phyloP scores from a whole-genome alignment of 2,888 invertebrate species.

The Magallana nippona region DNA sequence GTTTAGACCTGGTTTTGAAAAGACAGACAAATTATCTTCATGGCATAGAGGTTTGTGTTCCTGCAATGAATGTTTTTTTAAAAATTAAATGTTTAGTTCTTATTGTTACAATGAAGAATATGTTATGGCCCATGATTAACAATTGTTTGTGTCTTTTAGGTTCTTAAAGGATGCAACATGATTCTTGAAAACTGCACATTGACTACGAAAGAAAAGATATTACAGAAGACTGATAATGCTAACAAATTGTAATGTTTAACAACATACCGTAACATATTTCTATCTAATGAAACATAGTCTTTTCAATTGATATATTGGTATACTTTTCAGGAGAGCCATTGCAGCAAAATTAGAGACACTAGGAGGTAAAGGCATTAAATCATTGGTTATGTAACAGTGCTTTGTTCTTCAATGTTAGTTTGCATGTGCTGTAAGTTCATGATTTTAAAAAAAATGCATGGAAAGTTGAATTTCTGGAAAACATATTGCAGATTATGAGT shows the following conservation, averaged over 20 bases:
- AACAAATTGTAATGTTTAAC: slow-evolving; percentile 9
- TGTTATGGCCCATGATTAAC: neutral
- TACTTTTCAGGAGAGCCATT: neutral
- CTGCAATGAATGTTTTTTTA: too few relatives aligned
- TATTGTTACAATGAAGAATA: too few relatives aligned
- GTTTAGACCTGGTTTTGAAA: slow-evolving; percentile 9
- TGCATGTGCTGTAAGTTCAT: neutral
- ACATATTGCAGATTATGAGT: slow-evolving; percentile 72
- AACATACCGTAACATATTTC: too few relatives aligned
- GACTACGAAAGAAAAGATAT: slow-evolving; percentile 12
- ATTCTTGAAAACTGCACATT: slow-evolving; percentile 31
- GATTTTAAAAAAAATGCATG: neutral
- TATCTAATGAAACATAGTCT: too few relatives aligned
- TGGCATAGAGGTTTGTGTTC: slow-evolving; percentile 15
- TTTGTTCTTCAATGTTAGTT: neutral
- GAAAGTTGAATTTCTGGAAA: neutral
- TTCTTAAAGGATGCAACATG: slow-evolving; percentile 33
- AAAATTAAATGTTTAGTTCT: too few relatives aligned
- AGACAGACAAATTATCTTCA: slow-evolving; percentile 14
- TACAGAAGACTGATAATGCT: neutral
- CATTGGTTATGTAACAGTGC: neutral
- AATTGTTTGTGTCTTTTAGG: neutral
- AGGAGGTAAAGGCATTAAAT: slow-evolving; percentile 5
- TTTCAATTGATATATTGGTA: neutral
- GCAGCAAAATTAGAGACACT: slow-evolving; percentile 20